Evolutionary conservation across 2,888 invertebrate species (phyloP), one percentile per base, ranked within the genome.

Genomic region (Prosopocoilus inquinatus): DNA sequence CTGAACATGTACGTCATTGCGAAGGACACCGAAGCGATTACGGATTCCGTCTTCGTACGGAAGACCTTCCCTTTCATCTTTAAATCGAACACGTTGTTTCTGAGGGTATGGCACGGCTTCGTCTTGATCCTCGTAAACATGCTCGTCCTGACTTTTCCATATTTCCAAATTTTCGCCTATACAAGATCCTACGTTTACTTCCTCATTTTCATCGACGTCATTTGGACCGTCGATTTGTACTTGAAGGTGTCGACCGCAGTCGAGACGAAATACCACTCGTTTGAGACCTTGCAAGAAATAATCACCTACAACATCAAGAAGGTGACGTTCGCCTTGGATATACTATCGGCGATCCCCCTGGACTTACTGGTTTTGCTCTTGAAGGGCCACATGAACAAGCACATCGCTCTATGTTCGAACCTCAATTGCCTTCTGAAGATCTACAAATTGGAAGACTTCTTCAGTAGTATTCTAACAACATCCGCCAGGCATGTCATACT

Each of bases 151-250:
- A 34, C 62, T 11, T 65, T 63, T 45, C 65, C 65, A 4, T 64
- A 59, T 50, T 61, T 58, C 8, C 54, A 59, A 11, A 48, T 59
- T 3, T 64, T 60, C 15, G 34, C 38, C 2, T 3, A 20, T 4
- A 16, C 41, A 8, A 38, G 54, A 9, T 33, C 41, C 1, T 20
- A 33, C 15, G 4, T 8, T 8, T 56, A 48, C 13, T 52, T 47
- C 11, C 51, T 52, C 16, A 33, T 16, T 9, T 16, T 56, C 7
- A 35, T 63, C 3, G 57, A 57, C 1, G 15, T 62, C 2, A 16
- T 61, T 9, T 67, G 59, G 58, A 12, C 38, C n/a, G 34, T 65
- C n/a, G 68, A 68, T 47, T 54, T 67, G 15, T 68, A 65, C 45
- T 55, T 68, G 28, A 53, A 56, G 48, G 39, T 59, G 39, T 64